Percentiles rank a stretch among this genome's conserved stretches.
Evolutionary conservation across 2,113 vertebrate genomes (phyloP).

Genomic region (Leucopternis melanops): DNA sequence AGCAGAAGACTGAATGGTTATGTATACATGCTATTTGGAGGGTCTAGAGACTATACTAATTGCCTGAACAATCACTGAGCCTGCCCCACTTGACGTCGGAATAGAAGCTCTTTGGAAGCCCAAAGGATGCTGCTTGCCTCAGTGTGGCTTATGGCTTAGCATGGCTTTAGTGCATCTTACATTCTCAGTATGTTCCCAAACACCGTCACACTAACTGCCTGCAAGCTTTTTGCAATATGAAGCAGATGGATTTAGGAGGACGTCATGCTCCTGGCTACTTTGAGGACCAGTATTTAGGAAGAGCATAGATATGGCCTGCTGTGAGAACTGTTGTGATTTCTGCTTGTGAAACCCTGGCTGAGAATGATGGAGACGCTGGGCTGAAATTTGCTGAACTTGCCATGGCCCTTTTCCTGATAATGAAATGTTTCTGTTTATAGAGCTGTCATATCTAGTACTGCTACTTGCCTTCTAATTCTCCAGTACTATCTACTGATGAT

Average conservation of each 20-base stretch:
- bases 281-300: not conserved
- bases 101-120: not conserved
- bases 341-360: fast-evolving
- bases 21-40: not conserved
- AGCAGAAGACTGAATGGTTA: not conserved
- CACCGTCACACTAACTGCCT: not conserved
- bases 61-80: not conserved
- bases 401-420: not conserved
- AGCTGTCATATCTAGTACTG: not conserved
- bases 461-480: not conserved
- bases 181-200: not conserved
- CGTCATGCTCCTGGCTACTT: fast-evolving
- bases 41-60: not conserved
- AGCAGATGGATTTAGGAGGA: not conserved
- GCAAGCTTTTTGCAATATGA: not conserved
- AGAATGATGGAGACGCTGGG: not conserved
- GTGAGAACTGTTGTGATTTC: not conserved
- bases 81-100: not conserved
- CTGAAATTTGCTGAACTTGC: not conserved
- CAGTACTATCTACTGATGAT: not conserved
- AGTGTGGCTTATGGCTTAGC: not conserved
- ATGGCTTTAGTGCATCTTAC: not conserved
- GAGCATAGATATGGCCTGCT: not conserved
- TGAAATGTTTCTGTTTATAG: not conserved
- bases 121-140: not conserved